phyloP scores from a whole-genome alignment of 30 jellyfish, hydroid and myxozoan species.

The Clytia hemisphaerica region DNA sequence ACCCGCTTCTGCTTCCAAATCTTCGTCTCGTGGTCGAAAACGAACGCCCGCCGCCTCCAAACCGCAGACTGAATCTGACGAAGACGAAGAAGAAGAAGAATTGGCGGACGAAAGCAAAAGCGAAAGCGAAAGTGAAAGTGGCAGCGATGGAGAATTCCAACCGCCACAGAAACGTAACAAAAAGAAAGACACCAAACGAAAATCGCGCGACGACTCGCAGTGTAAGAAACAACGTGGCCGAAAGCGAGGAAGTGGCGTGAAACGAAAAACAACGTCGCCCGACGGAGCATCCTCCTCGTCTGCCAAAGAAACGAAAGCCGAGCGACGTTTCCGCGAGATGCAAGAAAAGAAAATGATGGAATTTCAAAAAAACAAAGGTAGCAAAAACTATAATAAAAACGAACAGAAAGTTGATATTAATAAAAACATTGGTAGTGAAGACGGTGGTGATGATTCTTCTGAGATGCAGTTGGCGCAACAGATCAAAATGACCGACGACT shows the following conservation, averaged over 20 bases:
- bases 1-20: background rate
- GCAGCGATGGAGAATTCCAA: background rate
- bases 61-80: conserved; percentile 2
- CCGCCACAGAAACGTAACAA: conserved; percentile 1
- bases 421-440: conserved; percentile 4
- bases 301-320: background rate
- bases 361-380: background rate
- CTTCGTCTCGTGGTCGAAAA: too few species aligned
- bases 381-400: background rate
- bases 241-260: background rate
- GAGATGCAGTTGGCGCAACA: conserved; percentile 39
- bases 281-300: background rate
- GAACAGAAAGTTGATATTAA: background rate
- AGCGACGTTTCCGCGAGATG: conserved; percentile 2
- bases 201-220: background rate
- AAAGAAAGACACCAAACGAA: background rate
- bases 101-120: background rate
- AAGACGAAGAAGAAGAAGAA: conserved; percentile 6
- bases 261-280: background rate
- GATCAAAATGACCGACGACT: conserved; percentile 81
- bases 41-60: too few species aligned
- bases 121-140: background rate
- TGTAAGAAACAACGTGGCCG: conserved; percentile 9
- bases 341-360: conserved; percentile 9
- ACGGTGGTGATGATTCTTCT: conserved; percentile 39